phyloP scores from a whole-genome alignment of 2,113 vertebrate genomes.

The Chamaetylas fuelleborni region DNA sequence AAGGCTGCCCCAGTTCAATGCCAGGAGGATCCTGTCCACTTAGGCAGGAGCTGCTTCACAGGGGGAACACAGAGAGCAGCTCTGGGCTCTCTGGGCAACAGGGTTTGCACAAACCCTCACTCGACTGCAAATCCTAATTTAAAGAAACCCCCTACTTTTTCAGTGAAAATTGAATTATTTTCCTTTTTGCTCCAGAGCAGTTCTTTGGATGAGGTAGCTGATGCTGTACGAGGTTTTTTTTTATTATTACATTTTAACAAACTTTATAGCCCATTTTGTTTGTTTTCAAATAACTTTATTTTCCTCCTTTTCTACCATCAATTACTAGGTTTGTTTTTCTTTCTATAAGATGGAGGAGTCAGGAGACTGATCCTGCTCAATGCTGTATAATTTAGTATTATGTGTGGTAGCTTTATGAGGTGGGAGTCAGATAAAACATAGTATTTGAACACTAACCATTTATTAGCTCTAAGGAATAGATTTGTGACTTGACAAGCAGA shows the following conservation, averaged over 20 bases:
- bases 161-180: conserved; percentile 62
- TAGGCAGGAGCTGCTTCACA: not conserved
- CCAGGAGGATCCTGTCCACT: conserved; percentile 6
- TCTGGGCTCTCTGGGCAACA: not conserved
- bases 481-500: conserved; percentile 73
- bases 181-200: conserved; percentile 20
- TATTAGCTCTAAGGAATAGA: conserved; percentile 74
- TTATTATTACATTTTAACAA: conserved; percentile 76
- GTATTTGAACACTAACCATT: conserved; percentile 71
- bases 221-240: not conserved
- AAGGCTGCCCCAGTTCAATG: conserved; percentile 11
- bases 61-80: not conserved
- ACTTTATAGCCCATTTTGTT: conserved; percentile 80
- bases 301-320: conserved; percentile 69
- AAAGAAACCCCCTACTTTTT: not conserved
- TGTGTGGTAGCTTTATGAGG: conserved; percentile 65
- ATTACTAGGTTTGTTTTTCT: conserved; percentile 63
- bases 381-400: conserved; percentile 70
- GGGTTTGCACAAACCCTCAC: not conserved
- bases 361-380: conserved; percentile 67
- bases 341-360: conserved; percentile 41
- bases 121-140: conserved; percentile 21
- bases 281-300: conserved; percentile 78
- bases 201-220: not conserved
- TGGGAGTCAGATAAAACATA: conserved; percentile 70